A percentile compares a stretch with the other conserved stretches of the same genome.
Evolutionary conservation across 2,113 vertebrate genomes (phyloP).

Genomic region (Hippoglossus stenolepis): DNA sequence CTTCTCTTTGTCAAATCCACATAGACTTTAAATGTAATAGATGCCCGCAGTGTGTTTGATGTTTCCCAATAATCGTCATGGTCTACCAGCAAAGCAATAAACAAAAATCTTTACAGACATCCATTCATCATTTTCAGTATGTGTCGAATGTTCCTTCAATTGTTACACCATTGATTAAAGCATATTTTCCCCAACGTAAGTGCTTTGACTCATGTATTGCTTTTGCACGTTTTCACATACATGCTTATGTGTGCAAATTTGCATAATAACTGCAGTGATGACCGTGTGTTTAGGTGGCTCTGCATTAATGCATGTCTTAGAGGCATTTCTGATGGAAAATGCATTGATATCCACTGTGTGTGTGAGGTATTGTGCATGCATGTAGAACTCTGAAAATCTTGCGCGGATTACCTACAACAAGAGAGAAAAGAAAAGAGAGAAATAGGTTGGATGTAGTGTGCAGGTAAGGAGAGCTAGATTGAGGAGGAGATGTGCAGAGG

Average conservation of each 20-base stretch:
- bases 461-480: constrained; percentile 9
- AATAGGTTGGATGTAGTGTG: not conserved
- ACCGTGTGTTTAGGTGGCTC: constrained; percentile 7
- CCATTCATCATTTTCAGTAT: constrained; percentile 14
- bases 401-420: not conserved
- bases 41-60: constrained; percentile 37
- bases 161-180: not conserved
- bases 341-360: not conserved
- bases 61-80: constrained; percentile 24
- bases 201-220: not conserved
- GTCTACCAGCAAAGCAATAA: constrained; percentile 36
- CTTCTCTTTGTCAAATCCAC: constrained; percentile 25
- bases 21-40: constrained; percentile 32
- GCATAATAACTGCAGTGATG: constrained; percentile 4
- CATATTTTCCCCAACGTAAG: not conserved
- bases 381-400: not conserved
- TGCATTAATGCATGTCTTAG: constrained; percentile 1
- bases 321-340: constrained; percentile 16
- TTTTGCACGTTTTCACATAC: not conserved
- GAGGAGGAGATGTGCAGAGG: constrained; percentile 9
- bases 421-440: not conserved
- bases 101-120: constrained; percentile 9
- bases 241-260: not conserved
- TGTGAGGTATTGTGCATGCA: constrained; percentile 14
- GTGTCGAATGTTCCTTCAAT: constrained; percentile 9